Evolutionary conservation across 2,113 vertebrate species (phyloP).

Genomic region (Ciconia stormi): DNA sequence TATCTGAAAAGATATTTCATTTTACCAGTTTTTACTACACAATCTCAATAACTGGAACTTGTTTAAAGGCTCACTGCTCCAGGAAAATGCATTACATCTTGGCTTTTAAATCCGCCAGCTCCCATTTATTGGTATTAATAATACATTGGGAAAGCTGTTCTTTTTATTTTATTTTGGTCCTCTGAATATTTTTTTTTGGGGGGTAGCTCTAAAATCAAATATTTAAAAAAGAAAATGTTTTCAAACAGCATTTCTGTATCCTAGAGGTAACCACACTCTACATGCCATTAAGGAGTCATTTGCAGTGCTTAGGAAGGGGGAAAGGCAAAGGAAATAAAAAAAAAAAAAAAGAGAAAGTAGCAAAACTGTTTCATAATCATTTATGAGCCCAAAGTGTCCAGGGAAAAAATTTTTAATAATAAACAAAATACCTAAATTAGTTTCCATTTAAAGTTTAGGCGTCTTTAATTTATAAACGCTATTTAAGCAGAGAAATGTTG

Average conservation of each 20-base stretch:
- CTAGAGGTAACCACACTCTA: neutral
- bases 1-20: slow-evolving; percentile 62
- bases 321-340: neutral
- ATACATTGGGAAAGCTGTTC: slow-evolving; percentile 54
- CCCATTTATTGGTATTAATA: slow-evolving; percentile 72
- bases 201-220: slow-evolving; percentile 55
- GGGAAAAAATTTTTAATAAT: slow-evolving; percentile 28
- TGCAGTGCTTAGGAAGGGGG: neutral
- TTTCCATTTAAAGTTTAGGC: slow-evolving; percentile 63
- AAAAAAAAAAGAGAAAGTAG: neutral
- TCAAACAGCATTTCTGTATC: neutral
- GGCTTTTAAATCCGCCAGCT: slow-evolving; percentile 38
- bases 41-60: slow-evolving; percentile 64
- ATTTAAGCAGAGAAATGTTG: slow-evolving; percentile 41
- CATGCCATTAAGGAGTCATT: neutral
- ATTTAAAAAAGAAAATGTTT: slow-evolving; percentile 49
- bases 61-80: slow-evolving; percentile 64
- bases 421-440: slow-evolving; percentile 62
- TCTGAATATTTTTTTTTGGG: neutral
- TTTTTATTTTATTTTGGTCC: slow-evolving; percentile 68
- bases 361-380: slow-evolving; percentile 1
- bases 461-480: slow-evolving; percentile 54
- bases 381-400: neutral
- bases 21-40: slow-evolving; percentile 50
- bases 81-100: slow-evolving; percentile 38